phyloP scores from a whole-genome alignment of 2,888 invertebrate species.

The Coronaproctus castanopsis region DNA sequence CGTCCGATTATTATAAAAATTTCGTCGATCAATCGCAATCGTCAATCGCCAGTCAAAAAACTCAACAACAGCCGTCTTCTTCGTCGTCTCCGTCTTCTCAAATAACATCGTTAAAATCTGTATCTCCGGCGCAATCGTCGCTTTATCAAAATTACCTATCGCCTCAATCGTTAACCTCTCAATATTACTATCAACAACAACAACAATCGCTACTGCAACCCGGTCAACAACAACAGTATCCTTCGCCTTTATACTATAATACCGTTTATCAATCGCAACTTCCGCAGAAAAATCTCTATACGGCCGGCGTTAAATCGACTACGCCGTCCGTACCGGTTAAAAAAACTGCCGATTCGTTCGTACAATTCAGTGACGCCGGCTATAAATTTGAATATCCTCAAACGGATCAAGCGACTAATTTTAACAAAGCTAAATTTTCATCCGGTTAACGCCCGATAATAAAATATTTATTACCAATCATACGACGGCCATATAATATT shows the following conservation, averaged over 20 bases:
- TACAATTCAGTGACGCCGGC: constrained; percentile 2
- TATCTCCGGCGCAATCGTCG: neutral
- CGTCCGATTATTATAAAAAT: neutral
- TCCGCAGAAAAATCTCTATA: constrained; percentile 7
- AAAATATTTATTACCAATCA: too few relatives aligned
- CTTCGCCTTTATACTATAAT: constrained; percentile 7
- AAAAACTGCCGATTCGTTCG: neutral
- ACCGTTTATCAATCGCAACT: constrained; percentile 7
- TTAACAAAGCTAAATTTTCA: neutral
- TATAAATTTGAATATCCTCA: constrained; percentile 7
- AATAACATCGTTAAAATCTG: neutral
- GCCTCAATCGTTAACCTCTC: neutral
- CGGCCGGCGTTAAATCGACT: constrained; percentile 11
- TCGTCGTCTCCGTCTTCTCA: neutral
- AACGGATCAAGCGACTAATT: neutral
- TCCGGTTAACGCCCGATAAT: too few relatives aligned
- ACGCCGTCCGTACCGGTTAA: constrained; percentile 7
- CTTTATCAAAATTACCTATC: neutral
- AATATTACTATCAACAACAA: neutral
- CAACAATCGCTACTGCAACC: neutral
- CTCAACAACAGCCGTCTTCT: neutral
- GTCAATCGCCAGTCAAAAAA: too few relatives aligned
- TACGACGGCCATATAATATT: too few relatives aligned
- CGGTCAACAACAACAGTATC: neutral
- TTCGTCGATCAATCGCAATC: neutral